Evolutionary conservation across 1,140 invertebrate genomes (phyloP).

Genomic region (Drosophila punjabiensis): DNA sequence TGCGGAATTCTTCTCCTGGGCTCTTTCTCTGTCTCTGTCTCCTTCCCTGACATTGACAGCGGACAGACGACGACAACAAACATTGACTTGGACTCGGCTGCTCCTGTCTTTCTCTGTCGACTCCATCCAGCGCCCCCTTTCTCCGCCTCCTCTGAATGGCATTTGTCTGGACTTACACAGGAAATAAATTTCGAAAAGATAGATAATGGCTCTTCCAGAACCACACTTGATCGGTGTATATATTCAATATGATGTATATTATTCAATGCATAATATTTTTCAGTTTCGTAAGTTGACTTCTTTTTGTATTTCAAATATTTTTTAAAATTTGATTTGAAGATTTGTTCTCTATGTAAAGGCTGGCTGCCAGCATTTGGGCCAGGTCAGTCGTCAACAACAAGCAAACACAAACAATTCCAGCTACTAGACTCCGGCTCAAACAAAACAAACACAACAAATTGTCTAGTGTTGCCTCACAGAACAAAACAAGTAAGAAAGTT

Average conservation of each 20-base stretch:
- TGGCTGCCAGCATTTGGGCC: constrained; percentile 41
- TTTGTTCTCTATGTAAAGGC: background rate
- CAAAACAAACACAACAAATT: constrained; percentile 39
- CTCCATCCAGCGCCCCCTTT: constrained; percentile 18
- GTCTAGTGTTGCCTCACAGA: constrained; percentile 34
- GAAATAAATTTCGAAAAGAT: background rate
- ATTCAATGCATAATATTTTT: too few relatives aligned
- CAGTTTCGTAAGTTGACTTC: background rate
- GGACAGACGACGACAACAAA: constrained; percentile 44
- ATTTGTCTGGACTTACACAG: constrained; percentile 23
- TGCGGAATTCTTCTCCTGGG: constrained; percentile 32
- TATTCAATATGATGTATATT: too few relatives aligned
- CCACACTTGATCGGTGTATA: background rate
- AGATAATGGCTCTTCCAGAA: background rate
- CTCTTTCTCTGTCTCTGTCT: constrained; percentile 4
- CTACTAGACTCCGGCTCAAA: background rate
- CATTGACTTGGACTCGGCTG: constrained; percentile 52
- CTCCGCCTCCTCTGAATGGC: constrained; percentile 21
- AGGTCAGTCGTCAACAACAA: constrained; percentile 28
- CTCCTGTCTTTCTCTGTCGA: constrained; percentile 43
- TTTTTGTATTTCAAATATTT: background rate
- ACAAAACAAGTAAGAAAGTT: constrained; percentile 11
- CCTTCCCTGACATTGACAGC: constrained; percentile 44
- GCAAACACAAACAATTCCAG: background rate
- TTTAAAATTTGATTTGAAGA: background rate